Percentiles rank a stretch among this genome's conserved stretches.
Evolutionary conservation across 1,140 invertebrate genomes (phyloP).

Genomic region (Lucilia cuprina): DNA sequence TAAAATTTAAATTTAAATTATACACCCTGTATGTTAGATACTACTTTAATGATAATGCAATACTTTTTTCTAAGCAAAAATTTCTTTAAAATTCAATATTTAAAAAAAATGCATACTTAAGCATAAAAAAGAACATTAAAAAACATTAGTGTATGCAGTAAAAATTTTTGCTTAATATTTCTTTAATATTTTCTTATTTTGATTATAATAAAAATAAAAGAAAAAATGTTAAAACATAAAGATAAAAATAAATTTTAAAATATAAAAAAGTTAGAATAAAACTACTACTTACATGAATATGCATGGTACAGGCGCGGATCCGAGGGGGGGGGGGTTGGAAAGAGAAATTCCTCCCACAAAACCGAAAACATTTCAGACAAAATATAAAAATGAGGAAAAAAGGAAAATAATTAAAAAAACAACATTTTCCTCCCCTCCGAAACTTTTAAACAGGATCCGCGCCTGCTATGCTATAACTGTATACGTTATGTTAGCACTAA

Average conservation of each 20-base stretch:
- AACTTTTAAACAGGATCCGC: too few species aligned
- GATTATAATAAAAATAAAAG: not conserved
- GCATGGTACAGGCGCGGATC: too few species aligned
- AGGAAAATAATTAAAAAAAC: too few species aligned
- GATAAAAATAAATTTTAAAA: not conserved
- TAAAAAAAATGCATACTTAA: not conserved
- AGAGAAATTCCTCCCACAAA: too few species aligned
- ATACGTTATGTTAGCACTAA: too few species aligned
- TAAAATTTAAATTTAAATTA: not conserved
- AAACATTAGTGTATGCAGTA: not conserved
- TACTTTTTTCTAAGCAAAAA: not conserved
- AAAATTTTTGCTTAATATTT: not conserved
- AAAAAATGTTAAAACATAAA: not conserved
- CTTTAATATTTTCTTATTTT: not conserved
- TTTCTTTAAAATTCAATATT: not conserved
- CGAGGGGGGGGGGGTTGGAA: too few species aligned
- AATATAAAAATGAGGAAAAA: too few species aligned
- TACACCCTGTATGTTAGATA: conserved; percentile 28
- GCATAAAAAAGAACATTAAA: not conserved
- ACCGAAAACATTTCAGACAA: too few species aligned
- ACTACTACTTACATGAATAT: not conserved
- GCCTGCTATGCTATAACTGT: too few species aligned
- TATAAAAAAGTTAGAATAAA: not conserved
- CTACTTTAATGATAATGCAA: conserved; percentile 3
- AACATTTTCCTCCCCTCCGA: too few species aligned